Conservation (phyloP, 2,888 invertebrate species). For the Venusia cambrica region DNA sequence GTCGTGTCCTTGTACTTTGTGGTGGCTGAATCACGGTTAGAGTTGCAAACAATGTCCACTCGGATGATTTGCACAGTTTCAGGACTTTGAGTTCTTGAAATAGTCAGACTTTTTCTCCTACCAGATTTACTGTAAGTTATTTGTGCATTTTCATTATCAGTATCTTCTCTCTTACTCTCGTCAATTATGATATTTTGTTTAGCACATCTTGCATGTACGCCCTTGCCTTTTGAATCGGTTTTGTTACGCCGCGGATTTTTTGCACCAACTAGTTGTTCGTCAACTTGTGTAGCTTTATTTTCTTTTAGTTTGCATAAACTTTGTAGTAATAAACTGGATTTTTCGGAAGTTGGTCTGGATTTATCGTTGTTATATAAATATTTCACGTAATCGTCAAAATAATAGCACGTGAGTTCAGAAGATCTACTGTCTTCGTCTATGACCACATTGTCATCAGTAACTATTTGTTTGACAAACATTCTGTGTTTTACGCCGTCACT, state of each 20-base stretch:
- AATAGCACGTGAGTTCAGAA: slow-evolving; percentile 58
- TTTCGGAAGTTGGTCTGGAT: slow-evolving; percentile 58
- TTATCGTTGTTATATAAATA: slow-evolving; percentile 55
- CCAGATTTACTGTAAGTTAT: slow-evolving; percentile 56
- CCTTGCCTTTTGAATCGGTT: slow-evolving; percentile 34
- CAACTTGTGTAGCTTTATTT: slow-evolving; percentile 52
- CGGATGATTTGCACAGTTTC: slow-evolving; percentile 74
- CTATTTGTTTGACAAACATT: slow-evolving; percentile 67
- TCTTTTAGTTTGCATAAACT: slow-evolving; percentile 44
- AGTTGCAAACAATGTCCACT: slow-evolving; percentile 72
- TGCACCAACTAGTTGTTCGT: slow-evolving; percentile 29
- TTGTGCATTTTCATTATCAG: slow-evolving; percentile 47
- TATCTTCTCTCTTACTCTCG: slow-evolving; percentile 29
- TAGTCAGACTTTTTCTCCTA: slow-evolving; percentile 68
- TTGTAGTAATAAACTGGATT: slow-evolving; percentile 52
- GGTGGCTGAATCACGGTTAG: slow-evolving; percentile 40
- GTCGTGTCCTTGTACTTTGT: slow-evolving; percentile 50
- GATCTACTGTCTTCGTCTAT: slow-evolving; percentile 47
- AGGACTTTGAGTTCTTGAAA: slow-evolving; percentile 68
- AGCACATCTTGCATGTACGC: slow-evolving; percentile 25
- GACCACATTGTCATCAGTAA: slow-evolving; percentile 43
- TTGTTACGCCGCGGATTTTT: slow-evolving; percentile 36
- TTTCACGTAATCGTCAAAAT: slow-evolving; percentile 64
- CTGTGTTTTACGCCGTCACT: slow-evolving; percentile 52
- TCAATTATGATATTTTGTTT: slow-evolving; percentile 31